phyloP scores from a whole-genome alignment of 2,888 invertebrate species.

The Gisinianus flammeolus region DNA sequence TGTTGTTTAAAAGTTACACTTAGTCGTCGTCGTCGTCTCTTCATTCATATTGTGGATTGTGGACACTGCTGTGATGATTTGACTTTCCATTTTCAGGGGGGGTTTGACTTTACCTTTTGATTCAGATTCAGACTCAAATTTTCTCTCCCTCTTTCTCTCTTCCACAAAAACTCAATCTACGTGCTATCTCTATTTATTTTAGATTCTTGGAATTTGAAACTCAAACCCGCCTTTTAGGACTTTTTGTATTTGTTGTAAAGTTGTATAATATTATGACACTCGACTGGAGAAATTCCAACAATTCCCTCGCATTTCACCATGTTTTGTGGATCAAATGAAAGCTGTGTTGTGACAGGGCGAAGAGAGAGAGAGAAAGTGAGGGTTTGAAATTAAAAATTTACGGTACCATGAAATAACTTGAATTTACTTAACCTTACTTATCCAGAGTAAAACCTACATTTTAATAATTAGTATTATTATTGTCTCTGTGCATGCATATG shows the following conservation, averaged over 20 bases:
- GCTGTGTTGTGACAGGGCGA: background rate
- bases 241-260: background rate
- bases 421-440: too few species aligned
- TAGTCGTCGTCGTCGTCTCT: too few species aligned
- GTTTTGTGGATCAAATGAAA: background rate
- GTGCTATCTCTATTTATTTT: background rate
- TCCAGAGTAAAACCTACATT: too few species aligned
- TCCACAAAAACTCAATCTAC: background rate
- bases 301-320: background rate
- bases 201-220: slow-evolving; percentile 6
- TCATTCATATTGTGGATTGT: background rate
- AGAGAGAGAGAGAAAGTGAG: background rate
- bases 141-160: too few species aligned
- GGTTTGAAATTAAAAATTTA: slow-evolving; percentile 8
- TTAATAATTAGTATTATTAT: too few species aligned
- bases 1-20: slow-evolving; percentile 18
- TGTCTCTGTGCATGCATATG: too few species aligned
- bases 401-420: too few species aligned
- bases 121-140: too few species aligned
- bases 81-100: background rate
- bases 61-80: background rate
- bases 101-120: too few species aligned
- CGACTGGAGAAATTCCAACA: slow-evolving; percentile 9
- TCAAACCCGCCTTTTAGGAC: background rate
- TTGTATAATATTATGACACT: slow-evolving; percentile 6